Conservation (phyloP, 2,113 vertebrate genomes). For the Chaetorhynchus papuensis region DNA sequence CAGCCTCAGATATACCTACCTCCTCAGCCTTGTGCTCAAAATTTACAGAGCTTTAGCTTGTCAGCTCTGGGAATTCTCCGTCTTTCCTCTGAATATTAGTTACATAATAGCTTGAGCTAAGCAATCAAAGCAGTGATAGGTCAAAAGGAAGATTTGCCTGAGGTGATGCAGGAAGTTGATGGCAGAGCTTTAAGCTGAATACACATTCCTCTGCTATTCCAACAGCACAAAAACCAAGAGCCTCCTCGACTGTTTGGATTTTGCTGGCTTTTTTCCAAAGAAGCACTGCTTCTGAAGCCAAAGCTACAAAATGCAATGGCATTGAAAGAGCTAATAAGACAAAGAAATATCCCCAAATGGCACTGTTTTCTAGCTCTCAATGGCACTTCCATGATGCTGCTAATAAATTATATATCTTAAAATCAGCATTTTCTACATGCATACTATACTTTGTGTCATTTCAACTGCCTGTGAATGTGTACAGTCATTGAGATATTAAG, state of each 20-base stretch:
- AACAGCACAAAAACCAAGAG: slow-evolving; percentile 9
- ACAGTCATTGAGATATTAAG: not conserved
- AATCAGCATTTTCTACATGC: not conserved
- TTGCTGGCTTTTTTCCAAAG: slow-evolving; percentile 38
- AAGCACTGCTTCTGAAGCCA: not conserved
- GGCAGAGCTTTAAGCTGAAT: slow-evolving; percentile 53
- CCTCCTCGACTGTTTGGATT: not conserved
- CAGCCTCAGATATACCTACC: not conserved
- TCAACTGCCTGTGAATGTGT: not conserved
- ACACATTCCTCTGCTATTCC: slow-evolving; percentile 21
- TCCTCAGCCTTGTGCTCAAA: slow-evolving; percentile 22
- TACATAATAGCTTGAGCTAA: slow-evolving; percentile 57
- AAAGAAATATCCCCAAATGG: slow-evolving; percentile 2
- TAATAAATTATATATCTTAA: not conserved
- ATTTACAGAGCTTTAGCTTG: slow-evolving; percentile 51
- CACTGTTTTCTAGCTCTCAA: not conserved
- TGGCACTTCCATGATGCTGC: not conserved
- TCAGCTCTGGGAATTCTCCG: slow-evolving; percentile 37
- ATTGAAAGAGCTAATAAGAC: not conserved
- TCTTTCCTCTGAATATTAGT: slow-evolving; percentile 53
- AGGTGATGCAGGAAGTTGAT: slow-evolving; percentile 54
- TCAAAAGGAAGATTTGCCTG: slow-evolving; percentile 62
- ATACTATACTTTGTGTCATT: not conserved
- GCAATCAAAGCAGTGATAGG: slow-evolving; percentile 53
- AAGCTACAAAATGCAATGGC: slow-evolving; percentile 2